Evolutionary conservation across 2,888 invertebrate genomes (phyloP).

Genomic region (Zaprionus bogoriensis): DNA sequence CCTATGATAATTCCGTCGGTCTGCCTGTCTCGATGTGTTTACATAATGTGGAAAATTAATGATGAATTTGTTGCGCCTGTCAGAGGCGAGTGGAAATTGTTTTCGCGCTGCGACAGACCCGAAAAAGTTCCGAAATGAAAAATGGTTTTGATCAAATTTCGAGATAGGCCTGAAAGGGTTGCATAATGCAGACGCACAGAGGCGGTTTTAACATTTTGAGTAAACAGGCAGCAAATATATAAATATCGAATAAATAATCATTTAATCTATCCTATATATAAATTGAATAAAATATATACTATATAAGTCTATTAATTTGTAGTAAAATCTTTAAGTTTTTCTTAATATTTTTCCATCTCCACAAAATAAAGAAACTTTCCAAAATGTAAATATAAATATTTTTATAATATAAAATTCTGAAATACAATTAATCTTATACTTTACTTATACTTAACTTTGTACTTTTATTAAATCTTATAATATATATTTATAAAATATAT

Average conservation of each 20-base stretch:
- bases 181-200: not conserved
- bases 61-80: slow-evolving; percentile 56
- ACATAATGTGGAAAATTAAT: slow-evolving; percentile 76
- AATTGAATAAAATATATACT: too few species aligned
- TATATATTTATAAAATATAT: too few species aligned
- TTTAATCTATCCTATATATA: not conserved
- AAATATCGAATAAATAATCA: not conserved
- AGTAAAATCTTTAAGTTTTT: too few species aligned
- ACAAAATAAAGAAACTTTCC: too few species aligned
- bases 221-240: not conserved
- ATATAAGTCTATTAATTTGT: too few species aligned
- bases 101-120: slow-evolving; percentile 4
- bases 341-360: too few species aligned
- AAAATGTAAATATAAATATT: too few species aligned
- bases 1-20: slow-evolving; percentile 7
- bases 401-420: too few species aligned
- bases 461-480: too few species aligned
- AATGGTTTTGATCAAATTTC: slow-evolving; percentile 47
- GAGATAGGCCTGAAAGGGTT: slow-evolving; percentile 3
- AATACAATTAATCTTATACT: too few species aligned
- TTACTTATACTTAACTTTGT: too few species aligned
- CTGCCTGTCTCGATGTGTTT: slow-evolving; percentile 67
- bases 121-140: slow-evolving; percentile 60
- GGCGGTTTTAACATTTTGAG: not conserved
- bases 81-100: slow-evolving; percentile 30